phyloP scores from a whole-genome alignment of 2,888 invertebrate species.

The Rhagophthalmus giganteus region DNA sequence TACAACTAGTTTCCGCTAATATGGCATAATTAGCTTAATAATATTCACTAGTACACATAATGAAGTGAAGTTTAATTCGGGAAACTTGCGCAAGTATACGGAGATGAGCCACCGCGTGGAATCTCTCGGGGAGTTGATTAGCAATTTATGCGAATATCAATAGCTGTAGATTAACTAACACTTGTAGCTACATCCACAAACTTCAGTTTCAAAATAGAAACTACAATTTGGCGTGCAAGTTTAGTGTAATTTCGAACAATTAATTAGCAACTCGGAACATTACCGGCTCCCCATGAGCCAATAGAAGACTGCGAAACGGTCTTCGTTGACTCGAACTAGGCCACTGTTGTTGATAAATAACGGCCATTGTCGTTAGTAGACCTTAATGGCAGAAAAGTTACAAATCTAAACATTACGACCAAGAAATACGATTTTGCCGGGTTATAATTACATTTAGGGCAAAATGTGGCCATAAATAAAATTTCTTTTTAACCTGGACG shows the following conservation, averaged over 20 bases:
- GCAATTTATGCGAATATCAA: conserved; percentile 39
- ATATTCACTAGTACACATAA: conserved; percentile 20
- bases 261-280: conserved; percentile 47
- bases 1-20: conserved; percentile 6
- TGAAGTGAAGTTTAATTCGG: conserved; percentile 22
- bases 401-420: conserved; percentile 17
- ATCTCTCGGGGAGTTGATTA: conserved; percentile 18
- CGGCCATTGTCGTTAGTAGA: conserved; percentile 23
- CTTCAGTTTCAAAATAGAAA: conserved; percentile 30
- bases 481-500: too few species aligned
- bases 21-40: conserved; percentile 15
- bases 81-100: conserved; percentile 12
- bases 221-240: conserved; percentile 40
- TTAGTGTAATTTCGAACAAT: conserved; percentile 48
- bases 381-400: conserved; percentile 28
- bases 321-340: conserved; percentile 24
- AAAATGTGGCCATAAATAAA: too few species aligned
- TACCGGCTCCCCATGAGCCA: conserved; percentile 37
- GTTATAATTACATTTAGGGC: not conserved
- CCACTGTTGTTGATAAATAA: conserved; percentile 29
- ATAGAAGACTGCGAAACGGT: conserved; percentile 35
- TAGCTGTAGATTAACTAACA: conserved; percentile 45
- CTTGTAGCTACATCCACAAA: conserved; percentile 39
- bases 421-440: not conserved
- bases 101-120: conserved; percentile 11